Evolutionary conservation across 1,140 invertebrate species (phyloP).

Genomic region (Fopius arisanus): DNA sequence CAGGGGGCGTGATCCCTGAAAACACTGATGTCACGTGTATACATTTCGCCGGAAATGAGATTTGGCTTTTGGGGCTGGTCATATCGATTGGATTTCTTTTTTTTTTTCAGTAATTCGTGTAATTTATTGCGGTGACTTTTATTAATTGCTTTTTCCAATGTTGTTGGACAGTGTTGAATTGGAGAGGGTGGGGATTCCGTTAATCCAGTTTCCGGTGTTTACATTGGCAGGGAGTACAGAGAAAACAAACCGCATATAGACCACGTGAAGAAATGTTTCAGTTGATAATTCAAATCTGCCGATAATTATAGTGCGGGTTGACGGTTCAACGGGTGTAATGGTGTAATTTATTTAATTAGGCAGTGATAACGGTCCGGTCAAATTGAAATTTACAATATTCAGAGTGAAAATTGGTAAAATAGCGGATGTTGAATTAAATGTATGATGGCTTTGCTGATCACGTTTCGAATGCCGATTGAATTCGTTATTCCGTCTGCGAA

Average conservation of each 20-base stretch:
- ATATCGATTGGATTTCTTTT: conserved; percentile 17
- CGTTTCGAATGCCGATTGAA: conserved; percentile 21
- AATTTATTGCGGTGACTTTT: conserved; percentile 12
- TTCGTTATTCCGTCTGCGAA: too few species aligned
- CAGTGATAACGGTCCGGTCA: background rate
- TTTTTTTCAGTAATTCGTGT: conserved; percentile 7
- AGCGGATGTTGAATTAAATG: conserved; percentile 1
- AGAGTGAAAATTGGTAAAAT: background rate
- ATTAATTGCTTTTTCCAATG: conserved; percentile 9
- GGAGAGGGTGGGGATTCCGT: background rate
- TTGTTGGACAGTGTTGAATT: background rate
- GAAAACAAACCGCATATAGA: conserved; percentile 29
- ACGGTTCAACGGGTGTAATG: background rate
- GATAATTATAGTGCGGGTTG: conserved; percentile 7
- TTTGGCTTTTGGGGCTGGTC: conserved; percentile 25
- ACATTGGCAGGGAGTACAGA: conserved; percentile 30
- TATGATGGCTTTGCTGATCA: background rate
- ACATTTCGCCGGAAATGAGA: conserved; percentile 42
- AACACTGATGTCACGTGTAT: conserved; percentile 39
- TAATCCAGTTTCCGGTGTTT: conserved; percentile 41
- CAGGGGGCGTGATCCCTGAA: conserved; percentile 35
- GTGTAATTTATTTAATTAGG: background rate
- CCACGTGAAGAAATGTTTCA: conserved; percentile 47
- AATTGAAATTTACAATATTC: background rate
- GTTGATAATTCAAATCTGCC: conserved; percentile 40